Evolutionary conservation across 2,888 invertebrate genomes (phyloP), one percentile per base, ranked within the genome.

Genomic region (Andrena dorsata): DNA sequence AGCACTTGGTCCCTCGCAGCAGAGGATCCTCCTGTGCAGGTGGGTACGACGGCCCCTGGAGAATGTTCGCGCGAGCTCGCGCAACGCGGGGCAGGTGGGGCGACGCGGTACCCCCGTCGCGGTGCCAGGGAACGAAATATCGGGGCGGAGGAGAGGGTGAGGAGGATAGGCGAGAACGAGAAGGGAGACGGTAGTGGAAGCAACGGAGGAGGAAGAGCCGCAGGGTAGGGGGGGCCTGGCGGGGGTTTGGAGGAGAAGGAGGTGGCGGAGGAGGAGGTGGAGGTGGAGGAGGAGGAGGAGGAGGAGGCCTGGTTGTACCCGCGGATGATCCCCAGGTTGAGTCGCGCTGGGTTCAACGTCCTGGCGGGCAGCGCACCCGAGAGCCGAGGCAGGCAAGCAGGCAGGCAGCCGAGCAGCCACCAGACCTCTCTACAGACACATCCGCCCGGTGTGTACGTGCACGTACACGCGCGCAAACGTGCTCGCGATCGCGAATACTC

Each of bases 311-410:
- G 84, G 60, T 80, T 85, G 85, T 88, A 85, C 86, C 86, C 85
- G 88, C 86, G 86, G 88, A 88, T 88, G 87, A 88, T 88, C 93
- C 93, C 93, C 93, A 93, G 93, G 93, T 93, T 93, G 93, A 94
- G 94, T 92, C 92, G 93, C 93, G 93, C 93, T 93, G 93, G 89
- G 93, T 93, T 93, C 93, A 94, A 93, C 90, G 93, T 93, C 93
- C 93, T 93, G 92, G 82, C 93, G 93, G 92, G 92, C 93, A 93
- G 93, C 93, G 93, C 93, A 93, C 94, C 92, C 93, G 92, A 92
- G 89, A 90, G 87, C 85, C 89, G 86, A 84, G 85, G 86, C 89
- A 88, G 69, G 56, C 66, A 68, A 26, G 56, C 51, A 20, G 47
- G 28, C 65, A 65, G 83, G 82, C 88, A 84, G 84, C 72, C 88